phyloP scores from a whole-genome alignment of 1,140 invertebrate genomes.

The Ostrea denselamellosa region DNA sequence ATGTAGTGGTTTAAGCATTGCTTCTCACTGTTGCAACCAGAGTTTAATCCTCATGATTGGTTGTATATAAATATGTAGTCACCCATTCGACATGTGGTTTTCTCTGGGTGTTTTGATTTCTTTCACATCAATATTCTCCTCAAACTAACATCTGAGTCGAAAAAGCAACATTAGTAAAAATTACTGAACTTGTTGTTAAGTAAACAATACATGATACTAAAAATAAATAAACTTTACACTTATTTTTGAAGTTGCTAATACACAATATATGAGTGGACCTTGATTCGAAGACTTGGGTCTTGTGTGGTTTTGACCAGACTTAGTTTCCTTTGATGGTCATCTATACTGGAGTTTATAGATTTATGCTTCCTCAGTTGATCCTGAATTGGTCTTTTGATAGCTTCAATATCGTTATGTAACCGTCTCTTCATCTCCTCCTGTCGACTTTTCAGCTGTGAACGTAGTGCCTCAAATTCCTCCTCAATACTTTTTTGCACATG shows the following conservation, averaged over 20 bases:
- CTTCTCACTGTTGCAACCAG: too few species aligned
- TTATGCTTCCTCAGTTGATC: constrained; percentile 52
- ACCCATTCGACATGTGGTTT: too few species aligned
- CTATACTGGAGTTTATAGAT: constrained; percentile 46
- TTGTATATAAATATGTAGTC: too few species aligned
- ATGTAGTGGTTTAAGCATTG: too few species aligned
- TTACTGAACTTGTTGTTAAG: too few species aligned
- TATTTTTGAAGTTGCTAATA: not conserved
- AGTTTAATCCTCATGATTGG: too few species aligned
- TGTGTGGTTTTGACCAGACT: constrained; percentile 51
- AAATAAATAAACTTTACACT: too few species aligned
- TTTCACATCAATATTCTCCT: too few species aligned
- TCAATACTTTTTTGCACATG: constrained; percentile 37
- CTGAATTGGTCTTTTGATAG: constrained; percentile 52
- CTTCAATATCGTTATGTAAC: constrained; percentile 51
- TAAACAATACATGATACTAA: too few species aligned
- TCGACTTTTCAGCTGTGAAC: constrained; percentile 45
- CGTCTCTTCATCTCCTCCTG: constrained; percentile 50
- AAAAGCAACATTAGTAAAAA: too few species aligned
- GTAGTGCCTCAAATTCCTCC: constrained; percentile 40
- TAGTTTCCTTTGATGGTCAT: constrained; percentile 51
- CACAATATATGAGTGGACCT: constrained; percentile 6
- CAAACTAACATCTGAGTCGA: too few species aligned
- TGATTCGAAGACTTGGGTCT: constrained; percentile 53
- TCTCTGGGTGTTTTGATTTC: too few species aligned